Conservation (phyloP, 1,140 invertebrate species). For the Sesamia nonagrioides region DNA sequence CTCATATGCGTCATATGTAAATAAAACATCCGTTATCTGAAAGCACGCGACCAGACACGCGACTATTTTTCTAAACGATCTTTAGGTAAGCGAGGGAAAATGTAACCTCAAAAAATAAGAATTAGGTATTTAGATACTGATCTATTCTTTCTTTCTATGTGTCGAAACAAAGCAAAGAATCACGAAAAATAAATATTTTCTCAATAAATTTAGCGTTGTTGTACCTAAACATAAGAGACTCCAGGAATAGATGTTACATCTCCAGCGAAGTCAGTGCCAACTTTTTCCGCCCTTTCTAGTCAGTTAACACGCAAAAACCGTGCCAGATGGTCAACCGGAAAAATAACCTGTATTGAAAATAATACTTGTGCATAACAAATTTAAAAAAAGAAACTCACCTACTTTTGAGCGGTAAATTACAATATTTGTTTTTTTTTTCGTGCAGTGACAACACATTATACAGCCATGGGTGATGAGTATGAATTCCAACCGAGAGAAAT, state of each 20-base stretch:
- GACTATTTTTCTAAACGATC: neutral
- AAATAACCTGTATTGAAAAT: slow-evolving; percentile 43
- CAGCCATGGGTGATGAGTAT: slow-evolving; percentile 75
- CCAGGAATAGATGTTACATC: slow-evolving; percentile 85
- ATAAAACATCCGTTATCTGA: slow-evolving; percentile 7
- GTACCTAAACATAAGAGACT: slow-evolving; percentile 61
- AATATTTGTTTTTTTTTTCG: slow-evolving; percentile 49
- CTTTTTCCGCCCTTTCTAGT: slow-evolving; percentile 57
- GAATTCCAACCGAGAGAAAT: slow-evolving; percentile 56
- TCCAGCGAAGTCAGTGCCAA: slow-evolving; percentile 72
- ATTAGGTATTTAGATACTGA: neutral
- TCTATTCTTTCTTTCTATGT: neutral
- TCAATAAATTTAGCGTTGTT: slow-evolving; percentile 45
- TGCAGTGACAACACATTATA: slow-evolving; percentile 57
- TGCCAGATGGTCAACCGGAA: slow-evolving; percentile 58
- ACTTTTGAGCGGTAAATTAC: slow-evolving; percentile 9
- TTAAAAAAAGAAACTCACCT: slow-evolving; percentile 7
- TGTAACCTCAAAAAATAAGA: slow-evolving; percentile 20
- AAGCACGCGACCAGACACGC: neutral
- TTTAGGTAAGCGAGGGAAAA: neutral
- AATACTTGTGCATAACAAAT: neutral
- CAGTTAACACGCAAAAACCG: slow-evolving; percentile 73
- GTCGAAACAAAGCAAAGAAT: slow-evolving; percentile 19
- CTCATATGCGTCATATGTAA: neutral
- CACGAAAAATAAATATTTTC: slow-evolving; percentile 11